Evolutionary conservation across 2,888 invertebrate species (phyloP).

Genomic region (Apantesis nais): DNA sequence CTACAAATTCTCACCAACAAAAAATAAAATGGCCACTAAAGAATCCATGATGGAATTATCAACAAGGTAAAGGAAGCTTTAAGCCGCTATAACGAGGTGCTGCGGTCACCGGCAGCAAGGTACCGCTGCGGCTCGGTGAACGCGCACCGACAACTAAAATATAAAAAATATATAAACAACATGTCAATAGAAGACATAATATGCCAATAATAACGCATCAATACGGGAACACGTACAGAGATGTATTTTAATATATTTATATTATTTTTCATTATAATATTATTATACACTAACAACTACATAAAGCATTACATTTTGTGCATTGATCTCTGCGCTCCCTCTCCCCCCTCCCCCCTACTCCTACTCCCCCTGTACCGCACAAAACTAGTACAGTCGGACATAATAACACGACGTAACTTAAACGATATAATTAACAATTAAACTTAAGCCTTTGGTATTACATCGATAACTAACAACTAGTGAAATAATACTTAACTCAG

Average conservation of each 20-base stretch:
- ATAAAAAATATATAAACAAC: conserved; percentile 44
- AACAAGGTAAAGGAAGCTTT: conserved; percentile 41
- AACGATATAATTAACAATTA: conserved; percentile 38
- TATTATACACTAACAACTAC: conserved; percentile 75
- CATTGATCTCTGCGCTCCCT: conserved; percentile 54
- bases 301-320: conserved; percentile 80
- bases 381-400: conserved; percentile 29
- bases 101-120: conserved; percentile 25
- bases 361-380: conserved; percentile 29
- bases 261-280: conserved; percentile 54
- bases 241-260: conserved; percentile 58
- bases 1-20: conserved; percentile 29
- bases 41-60: conserved; percentile 19
- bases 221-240: conserved; percentile 69
- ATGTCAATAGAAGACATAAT: conserved; percentile 49
- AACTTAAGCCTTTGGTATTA: conserved; percentile 67
- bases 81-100: conserved; percentile 39
- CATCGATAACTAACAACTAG: conserved; percentile 53
- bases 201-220: conserved; percentile 51
- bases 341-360: conserved; percentile 16
- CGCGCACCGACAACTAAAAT: conserved; percentile 40
- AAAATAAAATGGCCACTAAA: conserved; percentile 48
- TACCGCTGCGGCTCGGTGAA: too few species aligned
- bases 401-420: conserved; percentile 53
- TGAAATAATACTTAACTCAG: conserved; percentile 59